Conservation (phyloP, 2,888 invertebrate genomes). For the Chrysolina oricalcia region DNA sequence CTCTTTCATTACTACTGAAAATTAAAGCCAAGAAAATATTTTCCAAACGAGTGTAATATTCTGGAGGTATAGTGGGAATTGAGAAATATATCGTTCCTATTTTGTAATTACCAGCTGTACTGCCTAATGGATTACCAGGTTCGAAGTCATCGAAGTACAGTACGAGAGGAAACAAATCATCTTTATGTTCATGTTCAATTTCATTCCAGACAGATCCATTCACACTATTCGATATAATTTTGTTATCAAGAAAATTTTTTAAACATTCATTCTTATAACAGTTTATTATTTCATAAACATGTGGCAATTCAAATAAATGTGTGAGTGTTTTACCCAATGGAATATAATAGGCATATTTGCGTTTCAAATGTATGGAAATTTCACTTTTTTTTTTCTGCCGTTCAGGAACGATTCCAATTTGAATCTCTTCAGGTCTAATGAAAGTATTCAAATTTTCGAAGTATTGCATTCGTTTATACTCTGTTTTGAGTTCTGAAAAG, state of each 20-base stretch:
- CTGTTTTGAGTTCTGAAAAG: constrained; percentile 30
- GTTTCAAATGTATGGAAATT: constrained; percentile 24
- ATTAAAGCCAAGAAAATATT: constrained; percentile 42
- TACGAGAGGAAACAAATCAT: constrained; percentile 28
- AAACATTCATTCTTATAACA: constrained; percentile 30
- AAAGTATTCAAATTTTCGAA: constrained; percentile 31
- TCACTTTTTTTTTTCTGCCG: constrained; percentile 7
- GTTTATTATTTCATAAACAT: constrained; percentile 33
- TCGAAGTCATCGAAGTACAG: constrained; percentile 38
- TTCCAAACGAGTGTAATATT: constrained; percentile 31
- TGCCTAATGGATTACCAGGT: constrained; percentile 34
- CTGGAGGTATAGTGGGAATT: constrained; percentile 38
- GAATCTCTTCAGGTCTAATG: constrained; percentile 25
- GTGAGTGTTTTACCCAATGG: constrained; percentile 31
- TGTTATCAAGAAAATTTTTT: constrained; percentile 25
- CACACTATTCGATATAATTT: constrained; percentile 21
- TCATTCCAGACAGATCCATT: constrained; percentile 27
- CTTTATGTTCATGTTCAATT: constrained; percentile 28
- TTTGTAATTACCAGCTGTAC: constrained; percentile 28
- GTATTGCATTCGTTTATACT: constrained; percentile 31
- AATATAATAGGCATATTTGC: constrained; percentile 28
- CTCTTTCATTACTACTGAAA: constrained; percentile 39
- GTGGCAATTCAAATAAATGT: constrained; percentile 37
- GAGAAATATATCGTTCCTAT: constrained; percentile 34
- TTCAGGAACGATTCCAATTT: constrained; percentile 27